Base-by-base conservation (phyloP, 2,888 invertebrate genomes). In the Proisotoma minuta region DNA sequence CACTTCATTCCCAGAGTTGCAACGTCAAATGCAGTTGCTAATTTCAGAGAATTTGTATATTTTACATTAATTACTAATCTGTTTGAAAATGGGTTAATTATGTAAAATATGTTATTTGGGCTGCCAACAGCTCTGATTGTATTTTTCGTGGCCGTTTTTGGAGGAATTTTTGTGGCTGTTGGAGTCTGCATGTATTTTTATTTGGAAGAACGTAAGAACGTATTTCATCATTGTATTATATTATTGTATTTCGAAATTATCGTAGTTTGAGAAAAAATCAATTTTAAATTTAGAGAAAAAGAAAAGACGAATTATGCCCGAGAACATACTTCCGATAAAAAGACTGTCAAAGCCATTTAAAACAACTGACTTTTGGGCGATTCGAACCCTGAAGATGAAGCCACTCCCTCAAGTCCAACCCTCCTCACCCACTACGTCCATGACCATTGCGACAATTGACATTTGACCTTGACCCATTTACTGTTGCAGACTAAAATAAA, bases 131-230 rank as follows among this genome's bases (percentile, higher is more conserved):
- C 60, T 23, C 57, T 68, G 1, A 57, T 68, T 2, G 68, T 68
- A n/a, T 58, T 68, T 51, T 15, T 63, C 2, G 60, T 65, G n/a
- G 60, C 60, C 29, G 23, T 62, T 12, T 28, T 65, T 22, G 68
- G 64, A 20, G 62, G 68, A 49, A 60, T 68, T 26, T 57, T 68
- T 34, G 59, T 57, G 1, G 65, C 62, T 22, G 68, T 68, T 39
- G 57, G 60, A 12, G 26, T 68, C 15, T 68, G 68, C 43, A 58
- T 60, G 57, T 65, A 65, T 54, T 68, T 68, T 34, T 68, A 60
- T 50, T 50, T 59, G 34, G 62, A 68, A 48, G 62, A 50, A 4
- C 57, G 68, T 68, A 52, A 65, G 60, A 4, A 47, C 26, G 5
- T 48, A 27, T 34, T 34, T 34, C 34, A 34, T n/a, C n/a, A n/a